Evolutionary conservation across 2,113 vertebrate species (phyloP).

Genomic region (Chaetodon auriga): DNA sequence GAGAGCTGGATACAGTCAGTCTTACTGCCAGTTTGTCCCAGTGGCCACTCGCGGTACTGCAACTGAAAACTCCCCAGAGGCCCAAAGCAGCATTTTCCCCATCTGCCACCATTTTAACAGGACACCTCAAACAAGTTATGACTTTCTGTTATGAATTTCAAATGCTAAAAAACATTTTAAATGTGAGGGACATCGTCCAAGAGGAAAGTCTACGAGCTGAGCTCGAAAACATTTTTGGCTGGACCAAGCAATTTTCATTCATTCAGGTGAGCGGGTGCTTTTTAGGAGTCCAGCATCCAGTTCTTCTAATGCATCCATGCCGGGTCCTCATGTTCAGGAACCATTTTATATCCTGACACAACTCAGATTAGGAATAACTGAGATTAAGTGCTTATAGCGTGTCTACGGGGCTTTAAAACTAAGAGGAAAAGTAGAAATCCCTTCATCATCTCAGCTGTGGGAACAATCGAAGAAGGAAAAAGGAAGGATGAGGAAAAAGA

Average conservation of each 20-base stretch:
- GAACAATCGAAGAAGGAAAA: background rate
- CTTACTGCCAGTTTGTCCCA: background rate
- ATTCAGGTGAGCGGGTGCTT: background rate
- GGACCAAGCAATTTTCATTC: background rate
- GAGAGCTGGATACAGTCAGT: background rate
- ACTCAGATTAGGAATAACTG: background rate
- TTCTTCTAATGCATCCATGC: background rate
- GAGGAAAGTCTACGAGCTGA: background rate
- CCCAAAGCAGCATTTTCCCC: background rate
- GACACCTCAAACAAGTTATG: background rate
- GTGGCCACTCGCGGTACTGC: background rate
- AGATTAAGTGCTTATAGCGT: background rate
- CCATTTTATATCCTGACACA: background rate
- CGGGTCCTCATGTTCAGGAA: background rate
- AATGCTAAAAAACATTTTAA: background rate
- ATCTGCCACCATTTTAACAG: background rate
- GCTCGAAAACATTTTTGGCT: background rate
- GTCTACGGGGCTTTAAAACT: background rate
- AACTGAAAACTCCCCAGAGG: background rate
- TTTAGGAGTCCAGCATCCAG: background rate
- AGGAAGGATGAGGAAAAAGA: background rate
- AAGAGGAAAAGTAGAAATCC: background rate
- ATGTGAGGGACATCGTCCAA: background rate
- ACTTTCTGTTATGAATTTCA: background rate
- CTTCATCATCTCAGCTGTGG: background rate